These are phyloP conservation scores for Steinernema feltiae DNA, from an alignment of 1,140 invertebrate genomes.

Conservation along the genomic window DNA sequence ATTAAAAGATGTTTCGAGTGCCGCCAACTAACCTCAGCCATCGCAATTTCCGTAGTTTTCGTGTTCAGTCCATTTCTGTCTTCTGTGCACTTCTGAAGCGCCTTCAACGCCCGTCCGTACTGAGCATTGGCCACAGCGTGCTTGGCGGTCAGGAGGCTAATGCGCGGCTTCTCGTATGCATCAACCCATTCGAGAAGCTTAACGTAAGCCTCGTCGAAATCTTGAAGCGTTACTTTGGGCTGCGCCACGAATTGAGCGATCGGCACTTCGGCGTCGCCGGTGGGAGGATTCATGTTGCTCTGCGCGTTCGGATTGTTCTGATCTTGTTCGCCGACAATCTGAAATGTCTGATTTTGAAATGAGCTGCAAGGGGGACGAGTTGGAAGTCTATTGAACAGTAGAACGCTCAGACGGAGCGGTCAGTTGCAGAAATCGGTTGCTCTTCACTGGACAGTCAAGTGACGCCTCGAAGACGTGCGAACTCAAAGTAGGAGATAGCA, in stretches of 20 bases:
- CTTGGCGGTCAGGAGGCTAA: slow-evolving; percentile 71
- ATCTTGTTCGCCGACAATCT: not conserved
- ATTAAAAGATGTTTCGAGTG: not conserved
- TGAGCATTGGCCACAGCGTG: slow-evolving; percentile 72
- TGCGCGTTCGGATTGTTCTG: not conserved
- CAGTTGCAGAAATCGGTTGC: no score
- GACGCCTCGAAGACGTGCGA: no score
- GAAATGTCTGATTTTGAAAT: slow-evolving; percentile 7
- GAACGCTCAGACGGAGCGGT: no score
- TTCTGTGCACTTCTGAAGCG: slow-evolving; percentile 70
- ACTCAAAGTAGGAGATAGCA: no score
- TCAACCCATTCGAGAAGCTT: slow-evolving; percentile 75
- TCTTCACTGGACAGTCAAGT: no score
- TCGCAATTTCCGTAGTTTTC: not conserved
- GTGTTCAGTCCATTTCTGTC: slow-evolving; percentile 60
- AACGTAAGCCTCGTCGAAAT: slow-evolving; percentile 66
- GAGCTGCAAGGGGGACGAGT: no score
- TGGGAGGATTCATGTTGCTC: slow-evolving; percentile 7
- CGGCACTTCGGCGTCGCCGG: slow-evolving; percentile 16
- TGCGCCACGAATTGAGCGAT: no score
- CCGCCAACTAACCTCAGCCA: slow-evolving; percentile 34
- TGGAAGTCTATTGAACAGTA: no score
- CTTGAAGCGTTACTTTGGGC: slow-evolving; percentile 58
- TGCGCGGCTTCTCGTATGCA: slow-evolving; percentile 66
- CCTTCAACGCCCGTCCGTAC: slow-evolving; percentile 73